Evolutionary conservation across 2,797 vertebrate species (phyloP).

Genomic region (Enteromius mattozi): DNA sequence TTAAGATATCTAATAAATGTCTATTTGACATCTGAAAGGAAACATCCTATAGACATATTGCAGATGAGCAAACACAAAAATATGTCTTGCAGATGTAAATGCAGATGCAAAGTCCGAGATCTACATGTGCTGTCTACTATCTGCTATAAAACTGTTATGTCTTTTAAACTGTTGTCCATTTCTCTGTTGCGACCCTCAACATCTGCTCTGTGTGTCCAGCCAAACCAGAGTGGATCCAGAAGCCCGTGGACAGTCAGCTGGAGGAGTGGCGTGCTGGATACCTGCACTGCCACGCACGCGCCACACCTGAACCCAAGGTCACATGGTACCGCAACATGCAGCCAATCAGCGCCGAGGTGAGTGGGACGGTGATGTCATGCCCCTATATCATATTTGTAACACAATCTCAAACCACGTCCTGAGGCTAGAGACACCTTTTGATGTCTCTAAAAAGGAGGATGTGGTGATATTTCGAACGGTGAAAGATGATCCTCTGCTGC

Average conservation of each 20-base stretch:
- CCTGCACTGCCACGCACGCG: conserved; percentile 83
- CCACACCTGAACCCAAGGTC: conserved; percentile 79
- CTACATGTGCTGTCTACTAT: no score
- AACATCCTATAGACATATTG: no score
- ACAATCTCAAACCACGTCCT: background rate
- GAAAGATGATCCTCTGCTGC: conserved; percentile 11
- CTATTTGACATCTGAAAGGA: no score
- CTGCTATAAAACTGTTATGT: background rate
- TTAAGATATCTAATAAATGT: no score
- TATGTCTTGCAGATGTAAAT: no score
- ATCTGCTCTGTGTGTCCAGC: conserved; percentile 66
- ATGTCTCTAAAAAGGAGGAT: background rate
- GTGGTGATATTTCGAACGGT: background rate
- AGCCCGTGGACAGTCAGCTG: conserved; percentile 83
- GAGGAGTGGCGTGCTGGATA: conserved; percentile 86
- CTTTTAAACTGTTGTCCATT: background rate
- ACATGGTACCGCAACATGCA: conserved; percentile 83
- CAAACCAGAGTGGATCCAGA: conserved; percentile 83
- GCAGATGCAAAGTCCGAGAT: no score
- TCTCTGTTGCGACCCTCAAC: background rate
- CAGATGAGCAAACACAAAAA: no score
- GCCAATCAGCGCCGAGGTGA: conserved; percentile 80
- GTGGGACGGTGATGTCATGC: conserved; percentile 18
- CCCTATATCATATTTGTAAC: background rate
- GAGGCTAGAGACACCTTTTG: background rate